phyloP scores from a whole-genome alignment of 2,113 vertebrate genomes.

The Scortum barcoo region DNA sequence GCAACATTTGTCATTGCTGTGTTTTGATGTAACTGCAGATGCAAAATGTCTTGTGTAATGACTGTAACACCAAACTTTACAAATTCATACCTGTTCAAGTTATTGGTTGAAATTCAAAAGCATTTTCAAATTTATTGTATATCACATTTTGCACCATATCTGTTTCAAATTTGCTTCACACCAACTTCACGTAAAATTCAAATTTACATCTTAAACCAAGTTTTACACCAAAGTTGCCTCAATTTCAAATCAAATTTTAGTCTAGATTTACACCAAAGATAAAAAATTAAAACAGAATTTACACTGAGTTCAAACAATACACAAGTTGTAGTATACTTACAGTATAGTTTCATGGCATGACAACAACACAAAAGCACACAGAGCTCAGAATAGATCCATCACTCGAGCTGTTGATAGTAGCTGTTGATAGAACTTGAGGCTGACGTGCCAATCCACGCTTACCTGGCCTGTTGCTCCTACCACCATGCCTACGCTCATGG shows the following conservation, averaged over 20 bases:
- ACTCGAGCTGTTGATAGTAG: neutral
- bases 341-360: neutral
- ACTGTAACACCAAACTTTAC: neutral
- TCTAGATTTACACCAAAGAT: too few relatives aligned
- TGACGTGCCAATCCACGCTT: slow-evolving; percentile 36
- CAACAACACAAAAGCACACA: neutral
- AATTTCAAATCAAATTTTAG: too few relatives aligned
- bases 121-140: neutral
- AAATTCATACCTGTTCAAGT: too few relatives aligned
- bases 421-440: neutral
- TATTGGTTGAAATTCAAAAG: too few relatives aligned
- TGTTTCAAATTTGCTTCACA: neutral
- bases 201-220: too few relatives aligned
- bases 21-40: neutral
- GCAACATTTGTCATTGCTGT: neutral
- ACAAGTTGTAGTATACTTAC: neutral
- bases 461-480: slow-evolving; percentile 80
- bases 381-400: neutral
- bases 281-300: too few relatives aligned
- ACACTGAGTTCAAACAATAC: neutral
- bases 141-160: neutral
- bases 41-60: too few relatives aligned
- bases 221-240: too few relatives aligned
- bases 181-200: neutral
- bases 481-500: slow-evolving; percentile 78